Conservation (phyloP, 2,797 vertebrate genomes). For the Brachyrhaphis roseni region DNA sequence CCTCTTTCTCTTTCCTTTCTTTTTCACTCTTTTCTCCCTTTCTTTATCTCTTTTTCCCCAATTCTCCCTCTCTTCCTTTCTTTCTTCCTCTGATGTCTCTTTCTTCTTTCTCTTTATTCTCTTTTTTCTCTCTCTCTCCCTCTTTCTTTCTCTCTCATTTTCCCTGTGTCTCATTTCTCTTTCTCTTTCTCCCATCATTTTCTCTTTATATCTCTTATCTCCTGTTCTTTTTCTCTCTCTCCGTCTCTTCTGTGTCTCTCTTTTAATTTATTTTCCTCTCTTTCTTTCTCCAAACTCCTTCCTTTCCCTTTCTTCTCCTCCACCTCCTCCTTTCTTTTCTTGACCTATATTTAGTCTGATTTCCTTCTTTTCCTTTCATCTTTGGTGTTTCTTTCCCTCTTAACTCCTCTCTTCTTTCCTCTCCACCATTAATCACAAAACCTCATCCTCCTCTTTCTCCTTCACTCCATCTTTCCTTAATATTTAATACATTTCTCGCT, state of each 20-base stretch:
- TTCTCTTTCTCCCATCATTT: too few species aligned
- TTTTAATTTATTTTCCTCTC: background rate
- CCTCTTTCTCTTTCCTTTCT: too few species aligned
- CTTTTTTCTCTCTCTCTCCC: too few species aligned
- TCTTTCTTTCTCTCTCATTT: too few species aligned
- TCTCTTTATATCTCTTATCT: too few species aligned
- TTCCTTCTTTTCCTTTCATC: background rate
- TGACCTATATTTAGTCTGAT: slow-evolving; percentile 1
- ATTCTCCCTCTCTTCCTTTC: too few species aligned
- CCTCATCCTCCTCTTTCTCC: background rate
- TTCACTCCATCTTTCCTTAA: background rate
- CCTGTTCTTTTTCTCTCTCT: background rate
- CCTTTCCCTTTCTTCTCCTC: background rate
- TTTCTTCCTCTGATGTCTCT: too few species aligned
- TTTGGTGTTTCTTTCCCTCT: background rate
- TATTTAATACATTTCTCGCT: background rate
- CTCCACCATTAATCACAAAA: background rate
- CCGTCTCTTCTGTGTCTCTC: too few species aligned
- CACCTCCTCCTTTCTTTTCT: background rate
- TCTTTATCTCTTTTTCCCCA: too few species aligned
- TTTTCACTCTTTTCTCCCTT: too few species aligned
- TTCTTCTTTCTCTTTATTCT: too few species aligned
- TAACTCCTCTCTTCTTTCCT: background rate
- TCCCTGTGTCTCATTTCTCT: too few species aligned
- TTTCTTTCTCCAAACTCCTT: background rate